Conservation (phyloP, 1,140 invertebrate genomes). For the Rhysida immarginata region DNA sequence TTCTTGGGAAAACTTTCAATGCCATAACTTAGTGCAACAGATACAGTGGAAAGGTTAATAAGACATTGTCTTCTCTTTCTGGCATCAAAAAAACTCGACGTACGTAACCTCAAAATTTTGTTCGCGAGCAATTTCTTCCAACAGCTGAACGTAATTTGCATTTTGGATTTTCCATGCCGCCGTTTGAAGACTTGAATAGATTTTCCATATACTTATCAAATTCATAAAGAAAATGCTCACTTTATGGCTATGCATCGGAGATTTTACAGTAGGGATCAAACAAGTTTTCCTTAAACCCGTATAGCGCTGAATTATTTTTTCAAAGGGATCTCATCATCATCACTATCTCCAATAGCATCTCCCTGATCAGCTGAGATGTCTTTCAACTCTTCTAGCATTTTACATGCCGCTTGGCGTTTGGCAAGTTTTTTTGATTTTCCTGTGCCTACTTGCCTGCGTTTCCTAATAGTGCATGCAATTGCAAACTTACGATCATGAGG, state of each 20-base stretch:
- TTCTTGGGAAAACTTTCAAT: too few relatives aligned
- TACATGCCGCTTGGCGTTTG: constrained; percentile 79
- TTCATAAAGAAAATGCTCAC: constrained; percentile 86
- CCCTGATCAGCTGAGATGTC: constrained; percentile 49
- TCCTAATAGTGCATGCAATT: constrained; percentile 67
- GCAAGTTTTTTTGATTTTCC: constrained; percentile 94
- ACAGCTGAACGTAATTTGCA: constrained; percentile 68
- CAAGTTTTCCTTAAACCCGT: constrained; percentile 61
- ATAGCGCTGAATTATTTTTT: constrained; percentile 37
- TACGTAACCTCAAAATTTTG: constrained; percentile 88
- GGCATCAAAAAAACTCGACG: too few relatives aligned
- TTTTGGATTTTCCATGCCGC: constrained; percentile 54
- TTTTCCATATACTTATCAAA: constrained; percentile 63
- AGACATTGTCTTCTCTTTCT: too few relatives aligned
- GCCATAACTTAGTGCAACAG: too few relatives aligned
- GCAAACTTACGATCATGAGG: constrained; percentile 86
- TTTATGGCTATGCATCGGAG: constrained; percentile 65
- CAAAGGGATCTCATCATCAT: constrained; percentile 26
- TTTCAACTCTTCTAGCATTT: constrained; percentile 73
- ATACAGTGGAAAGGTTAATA: too few relatives aligned
- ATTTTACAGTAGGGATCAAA: constrained; percentile 55
- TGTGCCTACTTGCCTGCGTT: constrained; percentile 54
- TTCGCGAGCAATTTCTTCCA: constrained; percentile 75
- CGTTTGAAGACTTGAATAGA: constrained; percentile 66
- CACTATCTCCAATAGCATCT: constrained; percentile 34